Base-by-base conservation (phyloP, 2,888 invertebrate species). In the Stegophylla sp. region DNA sequence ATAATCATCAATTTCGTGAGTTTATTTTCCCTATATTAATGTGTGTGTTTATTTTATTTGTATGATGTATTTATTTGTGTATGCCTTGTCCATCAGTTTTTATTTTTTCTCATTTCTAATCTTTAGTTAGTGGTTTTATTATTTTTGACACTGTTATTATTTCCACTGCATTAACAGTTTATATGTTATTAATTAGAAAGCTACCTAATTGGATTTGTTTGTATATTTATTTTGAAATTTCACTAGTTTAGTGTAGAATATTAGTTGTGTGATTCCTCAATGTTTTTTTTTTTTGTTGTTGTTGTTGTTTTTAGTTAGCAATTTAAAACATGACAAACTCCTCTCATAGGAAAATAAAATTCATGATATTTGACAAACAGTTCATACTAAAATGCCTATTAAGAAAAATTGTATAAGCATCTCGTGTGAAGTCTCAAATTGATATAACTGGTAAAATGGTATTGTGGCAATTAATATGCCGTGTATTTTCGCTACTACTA, bases 11-110 rank as follows among this genome's bases (percentile, higher is more conserved):
- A 82, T 84, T 84, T 84, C 84, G 85, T 85, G 85, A 85, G 85
- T 85, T 83, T 82, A 81, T 82, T 83, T 82, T 77, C 82, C 79
- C 83, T 83, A 81, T 87, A 87, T 87, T 87, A 87, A 86, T 85
- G 83, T 83, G 77, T 85, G 84, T 83, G 56, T 83, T 83, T 79
- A 82, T 83, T 82, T 85, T 84, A 74, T 83, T 83, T 82, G 84
- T 84, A 83, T 72, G 82, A 66, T 83, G 51, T 82, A 79, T 77
- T 83, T 83, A 34, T n/a, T n/a, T 73, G 77, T 64, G 71, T 59
- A 26, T n/a, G 63, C 45, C 26, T 82, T 63, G 53, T 74, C 61
- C 51, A 67, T 82, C 63, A 63, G 74, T 71, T 81, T 76, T 75
- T 82, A 17, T 28, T 59, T 51, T 82, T 56, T 75, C 26, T 34